These are phyloP conservation scores for Caenorhabditis remanei DNA, from an alignment of 1,140 invertebrate species.

Conservation along the genomic window DNA sequence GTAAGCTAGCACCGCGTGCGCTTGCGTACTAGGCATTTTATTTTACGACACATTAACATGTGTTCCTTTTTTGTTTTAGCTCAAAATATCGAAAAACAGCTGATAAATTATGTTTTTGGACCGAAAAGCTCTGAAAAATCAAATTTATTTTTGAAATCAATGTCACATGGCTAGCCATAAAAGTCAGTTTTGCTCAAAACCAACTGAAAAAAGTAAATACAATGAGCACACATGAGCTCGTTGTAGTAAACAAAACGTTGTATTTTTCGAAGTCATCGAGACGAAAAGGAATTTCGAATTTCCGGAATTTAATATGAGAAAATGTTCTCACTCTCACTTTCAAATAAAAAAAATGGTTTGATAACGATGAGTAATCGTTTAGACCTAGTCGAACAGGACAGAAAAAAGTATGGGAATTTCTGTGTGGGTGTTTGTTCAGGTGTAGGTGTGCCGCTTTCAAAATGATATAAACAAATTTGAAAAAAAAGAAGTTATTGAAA, in stretches of 20 bases:
- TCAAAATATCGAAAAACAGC: no score
- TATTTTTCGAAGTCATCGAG: neutral
- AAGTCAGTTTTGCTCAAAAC: no score
- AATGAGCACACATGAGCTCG: neutral
- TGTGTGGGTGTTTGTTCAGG: constrained; percentile 24
- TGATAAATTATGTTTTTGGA: no score
- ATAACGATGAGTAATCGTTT: constrained; percentile 22
- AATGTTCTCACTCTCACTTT: neutral
- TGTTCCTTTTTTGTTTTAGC: no score
- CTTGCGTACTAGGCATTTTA: neutral
- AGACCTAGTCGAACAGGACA: neutral
- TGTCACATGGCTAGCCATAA: no score
- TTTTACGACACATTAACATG: neutral
- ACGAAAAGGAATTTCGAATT: neutral
- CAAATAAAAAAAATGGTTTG: constrained; percentile 44
- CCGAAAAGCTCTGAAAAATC: no score
- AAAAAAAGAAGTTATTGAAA: neutral
- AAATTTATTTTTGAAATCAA: no score
- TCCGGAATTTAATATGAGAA: constrained; percentile 2
- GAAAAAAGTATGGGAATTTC: constrained; percentile 24
- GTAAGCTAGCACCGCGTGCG: neutral
- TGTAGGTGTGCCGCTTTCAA: constrained; percentile 22
- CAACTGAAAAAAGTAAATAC: no score
- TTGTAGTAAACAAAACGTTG: neutral
- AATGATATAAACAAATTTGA: neutral